phyloP scores from a whole-genome alignment of 2,113 vertebrate genomes.

The Oreochromis spilurus region DNA sequence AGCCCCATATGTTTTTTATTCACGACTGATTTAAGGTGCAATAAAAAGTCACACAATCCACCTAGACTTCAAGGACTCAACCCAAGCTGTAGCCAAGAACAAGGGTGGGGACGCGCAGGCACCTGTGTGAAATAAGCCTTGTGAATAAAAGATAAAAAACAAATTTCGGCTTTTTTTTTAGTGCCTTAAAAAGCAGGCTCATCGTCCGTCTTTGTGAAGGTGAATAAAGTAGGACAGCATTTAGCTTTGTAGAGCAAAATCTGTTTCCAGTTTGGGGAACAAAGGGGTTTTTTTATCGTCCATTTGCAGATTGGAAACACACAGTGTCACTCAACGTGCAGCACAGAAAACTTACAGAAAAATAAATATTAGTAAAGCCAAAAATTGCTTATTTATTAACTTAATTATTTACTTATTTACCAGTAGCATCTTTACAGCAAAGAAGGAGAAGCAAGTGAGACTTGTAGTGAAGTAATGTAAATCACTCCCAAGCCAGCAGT shows the following conservation, averaged over 20 bases:
- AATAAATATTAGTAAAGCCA: not conserved
- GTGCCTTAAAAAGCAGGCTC: constrained; percentile 18
- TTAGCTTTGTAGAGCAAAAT: not conserved
- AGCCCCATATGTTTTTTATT: constrained; percentile 32
- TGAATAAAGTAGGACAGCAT: not conserved
- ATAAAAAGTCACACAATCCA: constrained; percentile 48
- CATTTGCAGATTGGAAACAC: constrained; percentile 44
- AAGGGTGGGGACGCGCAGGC: constrained; percentile 13
- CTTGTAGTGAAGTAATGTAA: not conserved
- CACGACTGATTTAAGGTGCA: constrained; percentile 36
- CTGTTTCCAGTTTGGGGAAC: constrained; percentile 18
- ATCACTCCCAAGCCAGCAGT: not conserved
- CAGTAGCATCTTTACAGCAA: not conserved
- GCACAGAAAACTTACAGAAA: not conserved
- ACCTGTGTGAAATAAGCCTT: constrained; percentile 20
- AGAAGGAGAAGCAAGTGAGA: not conserved
- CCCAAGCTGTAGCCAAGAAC: constrained; percentile 38
- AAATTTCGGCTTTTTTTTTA: not conserved
- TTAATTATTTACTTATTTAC: not conserved
- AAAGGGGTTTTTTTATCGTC: not conserved
- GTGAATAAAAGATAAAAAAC: constrained; percentile 19
- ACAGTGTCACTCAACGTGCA: not conserved
- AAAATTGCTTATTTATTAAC: not conserved
- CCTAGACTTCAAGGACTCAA: constrained; percentile 16
- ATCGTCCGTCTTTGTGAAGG: not conserved